A percentile compares a stretch with the other conserved stretches of the same genome.
Evolutionary conservation across 2,797 vertebrate genomes (phyloP).

Genomic region (Coluber constrictor): DNA sequence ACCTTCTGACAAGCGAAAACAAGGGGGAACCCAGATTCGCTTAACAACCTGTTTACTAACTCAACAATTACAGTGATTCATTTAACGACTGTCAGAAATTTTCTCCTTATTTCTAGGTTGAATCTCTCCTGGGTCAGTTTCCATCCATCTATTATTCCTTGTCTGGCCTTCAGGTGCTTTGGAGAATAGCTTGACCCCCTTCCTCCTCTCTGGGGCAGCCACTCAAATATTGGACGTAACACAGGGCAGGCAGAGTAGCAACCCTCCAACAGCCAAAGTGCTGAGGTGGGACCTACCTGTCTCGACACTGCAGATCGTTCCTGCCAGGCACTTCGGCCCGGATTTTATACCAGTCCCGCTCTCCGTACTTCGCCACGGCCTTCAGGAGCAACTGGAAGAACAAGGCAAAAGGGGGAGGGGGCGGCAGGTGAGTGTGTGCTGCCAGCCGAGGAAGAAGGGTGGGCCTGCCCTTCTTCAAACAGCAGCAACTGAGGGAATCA

Average conservation of each 20-base stretch:
- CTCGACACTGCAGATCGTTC: conserved; percentile 83
- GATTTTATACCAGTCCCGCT: conserved; percentile 87
- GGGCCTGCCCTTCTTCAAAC: too few species aligned
- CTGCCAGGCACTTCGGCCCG: conserved; percentile 84
- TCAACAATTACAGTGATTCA: background rate
- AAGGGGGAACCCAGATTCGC: background rate
- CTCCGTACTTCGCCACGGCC: conserved; percentile 79
- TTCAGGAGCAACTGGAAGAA: conserved; percentile 76
- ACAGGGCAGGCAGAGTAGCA: too few species aligned
- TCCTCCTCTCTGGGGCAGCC: too few species aligned
- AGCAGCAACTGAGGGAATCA: accelerated
- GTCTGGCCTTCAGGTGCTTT: too few species aligned
- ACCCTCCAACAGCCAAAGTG: background rate
- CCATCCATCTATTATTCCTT: too few species aligned
- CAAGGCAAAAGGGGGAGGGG: too few species aligned
- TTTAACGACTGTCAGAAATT: background rate
- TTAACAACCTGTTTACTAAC: background rate
- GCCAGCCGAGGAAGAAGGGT: background rate
- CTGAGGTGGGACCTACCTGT: conserved; percentile 70
- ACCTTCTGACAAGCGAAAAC: background rate
- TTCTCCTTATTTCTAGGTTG: too few species aligned
- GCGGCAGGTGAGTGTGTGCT: accelerated
- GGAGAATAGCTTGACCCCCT: too few species aligned
- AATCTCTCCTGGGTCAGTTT: too few species aligned
- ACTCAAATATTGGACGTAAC: too few species aligned